Evolutionary conservation across 2,113 vertebrate species (phyloP), one percentile per base, ranked within the genome.

Genomic region (Ochotona curzoniae): DNA sequence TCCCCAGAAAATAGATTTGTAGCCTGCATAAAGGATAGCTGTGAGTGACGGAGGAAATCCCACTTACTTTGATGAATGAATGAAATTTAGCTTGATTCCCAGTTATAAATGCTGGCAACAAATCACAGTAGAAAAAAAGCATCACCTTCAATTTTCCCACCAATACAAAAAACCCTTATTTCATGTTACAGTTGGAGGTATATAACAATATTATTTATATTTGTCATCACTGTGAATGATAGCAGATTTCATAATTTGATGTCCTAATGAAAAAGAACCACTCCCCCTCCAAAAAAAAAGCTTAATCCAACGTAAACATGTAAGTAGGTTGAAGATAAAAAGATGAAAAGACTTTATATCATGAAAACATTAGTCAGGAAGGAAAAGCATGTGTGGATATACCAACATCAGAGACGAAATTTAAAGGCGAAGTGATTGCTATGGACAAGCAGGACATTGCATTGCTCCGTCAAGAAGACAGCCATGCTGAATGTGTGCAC

Each of bases 141-240:
- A 61, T 54, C 73, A 75, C 21, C 60, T 80, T 38, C 25, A 17
- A 49, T 47, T 81, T 92, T 67, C 32, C 44, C n/a, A 38, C 32
- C 35, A 32, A 17, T 67, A 35, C 67, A 76, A 17, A 69, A 49
- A 66, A 15, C 64, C 44, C 66, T 89, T 61, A 74, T 74, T 35
- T 66, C 67, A 49, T 7, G 32, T 71, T 73, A 8, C 9, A 49
- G 1, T 63, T 69, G 23, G 54, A 30, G 91, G 25, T 80, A 89
- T 67, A 83, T 89, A 91, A 51, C 91, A 86, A 78, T 87, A 25
- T 8, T 76, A 13, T 84, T 92, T 57, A 32, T 13, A 11, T 82
- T 87, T 23, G 20, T 87, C 63, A 80, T 51, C 38, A 80, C 71
- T 97, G 80, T 90, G 87, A 78, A 44, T 93, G 57, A 83, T 71